These are phyloP conservation scores for Leptocoma aspasia DNA, from an alignment of 2,113 vertebrate genomes.

Conservation along the genomic window DNA sequence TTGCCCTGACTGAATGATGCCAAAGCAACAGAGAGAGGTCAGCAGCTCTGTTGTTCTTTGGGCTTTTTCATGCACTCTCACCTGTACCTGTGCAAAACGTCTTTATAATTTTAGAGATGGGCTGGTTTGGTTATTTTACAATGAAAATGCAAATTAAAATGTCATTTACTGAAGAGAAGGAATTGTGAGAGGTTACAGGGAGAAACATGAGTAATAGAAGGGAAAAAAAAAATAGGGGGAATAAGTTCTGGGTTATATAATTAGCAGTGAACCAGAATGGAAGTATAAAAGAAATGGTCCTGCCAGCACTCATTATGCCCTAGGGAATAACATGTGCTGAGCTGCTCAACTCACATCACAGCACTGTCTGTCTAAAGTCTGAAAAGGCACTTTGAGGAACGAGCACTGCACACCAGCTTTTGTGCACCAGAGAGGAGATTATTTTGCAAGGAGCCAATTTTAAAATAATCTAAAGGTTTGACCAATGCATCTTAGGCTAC, in stretches of 20 bases:
- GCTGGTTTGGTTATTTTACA: neutral
- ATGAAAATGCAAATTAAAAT: constrained; percentile 19
- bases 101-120: neutral
- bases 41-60: neutral
- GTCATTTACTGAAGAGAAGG: neutral
- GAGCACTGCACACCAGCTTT: neutral
- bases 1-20: neutral
- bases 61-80: neutral
- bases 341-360: neutral
- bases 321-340: neutral
- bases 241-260: constrained; percentile 20
- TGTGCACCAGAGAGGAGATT: neutral
- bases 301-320: neutral
- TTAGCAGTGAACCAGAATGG: constrained; percentile 2
- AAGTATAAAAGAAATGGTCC: neutral
- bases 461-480: neutral
- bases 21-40: neutral
- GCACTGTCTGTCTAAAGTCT: neutral
- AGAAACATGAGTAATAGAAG: neutral
- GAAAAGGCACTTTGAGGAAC: neutral
- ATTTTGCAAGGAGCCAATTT: neutral
- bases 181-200: neutral
- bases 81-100: neutral
- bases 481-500: neutral
- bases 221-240: neutral